Evolutionary conservation across 2,113 vertebrate genomes (phyloP).

Genomic region (Galbula dea): DNA sequence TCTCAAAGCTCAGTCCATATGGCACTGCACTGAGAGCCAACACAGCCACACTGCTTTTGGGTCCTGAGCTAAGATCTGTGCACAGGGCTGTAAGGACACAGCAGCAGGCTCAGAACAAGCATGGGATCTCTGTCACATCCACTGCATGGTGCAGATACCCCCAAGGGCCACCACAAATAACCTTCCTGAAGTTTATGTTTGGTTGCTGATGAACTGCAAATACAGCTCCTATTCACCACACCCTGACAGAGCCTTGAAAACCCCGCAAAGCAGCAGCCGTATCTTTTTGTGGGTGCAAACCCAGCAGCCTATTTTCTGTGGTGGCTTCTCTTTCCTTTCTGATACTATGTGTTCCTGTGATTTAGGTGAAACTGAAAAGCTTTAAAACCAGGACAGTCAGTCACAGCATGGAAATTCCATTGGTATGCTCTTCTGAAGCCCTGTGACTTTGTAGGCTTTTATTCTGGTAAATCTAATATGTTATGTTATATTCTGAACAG

Average conservation of each 20-base stretch:
- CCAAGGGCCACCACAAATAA: background rate
- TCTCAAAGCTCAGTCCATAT: background rate
- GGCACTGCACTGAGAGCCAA: accelerated
- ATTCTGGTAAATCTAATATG: background rate
- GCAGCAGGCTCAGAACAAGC: background rate
- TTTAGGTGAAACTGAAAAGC: background rate
- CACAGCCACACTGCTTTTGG: background rate
- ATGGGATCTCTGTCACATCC: background rate
- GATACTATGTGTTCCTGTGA: background rate
- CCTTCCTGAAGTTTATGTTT: background rate
- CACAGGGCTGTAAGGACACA: background rate
- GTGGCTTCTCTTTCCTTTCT: background rate
- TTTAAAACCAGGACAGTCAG: background rate
- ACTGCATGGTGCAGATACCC: background rate
- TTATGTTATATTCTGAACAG: background rate
- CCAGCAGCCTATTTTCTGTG: background rate
- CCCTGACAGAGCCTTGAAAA: accelerated
- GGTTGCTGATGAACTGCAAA: background rate
- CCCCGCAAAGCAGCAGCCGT: background rate
- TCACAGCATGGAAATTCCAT: background rate
- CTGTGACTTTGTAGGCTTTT: background rate
- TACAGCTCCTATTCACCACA: background rate
- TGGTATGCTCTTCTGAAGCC: background rate
- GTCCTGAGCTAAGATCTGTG: background rate
- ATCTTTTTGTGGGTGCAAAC: background rate